A percentile compares a stretch with the other conserved stretches of the same genome.
These are phyloP conservation scores for Struthidea cinerea DNA, from an alignment of 2,113 vertebrate genomes.

Conservation along the genomic window DNA sequence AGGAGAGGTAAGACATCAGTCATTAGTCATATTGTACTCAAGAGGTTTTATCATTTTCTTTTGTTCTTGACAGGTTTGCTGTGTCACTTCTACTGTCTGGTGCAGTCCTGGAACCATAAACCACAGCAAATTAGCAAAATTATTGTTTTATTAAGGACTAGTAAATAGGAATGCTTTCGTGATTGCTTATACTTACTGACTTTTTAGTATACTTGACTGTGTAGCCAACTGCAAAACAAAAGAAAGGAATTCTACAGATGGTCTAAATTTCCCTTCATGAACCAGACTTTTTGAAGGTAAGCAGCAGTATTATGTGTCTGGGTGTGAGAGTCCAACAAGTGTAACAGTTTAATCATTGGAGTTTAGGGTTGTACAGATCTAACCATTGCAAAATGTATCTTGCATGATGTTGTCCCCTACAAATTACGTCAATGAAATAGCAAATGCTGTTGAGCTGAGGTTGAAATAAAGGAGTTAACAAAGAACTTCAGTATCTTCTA, in stretches of 20 bases:
- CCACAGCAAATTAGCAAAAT: neutral
- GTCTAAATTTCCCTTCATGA: neutral
- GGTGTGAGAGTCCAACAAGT: neutral
- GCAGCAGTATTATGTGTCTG: neutral
- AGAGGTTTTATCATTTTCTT: neutral
- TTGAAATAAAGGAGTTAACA: neutral
- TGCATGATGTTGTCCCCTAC: neutral
- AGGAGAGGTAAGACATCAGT: neutral
- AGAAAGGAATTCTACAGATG: neutral
- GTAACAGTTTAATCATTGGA: neutral
- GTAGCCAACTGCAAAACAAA: neutral
- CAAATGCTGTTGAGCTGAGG: neutral
- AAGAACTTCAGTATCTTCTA: neutral
- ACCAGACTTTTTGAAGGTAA: neutral
- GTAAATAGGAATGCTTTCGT: neutral
- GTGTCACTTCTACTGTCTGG: neutral
- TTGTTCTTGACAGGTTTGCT: neutral
- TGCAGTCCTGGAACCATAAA: neutral
- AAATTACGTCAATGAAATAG: neutral
- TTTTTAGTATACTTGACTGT: neutral
- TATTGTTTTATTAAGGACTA: neutral
- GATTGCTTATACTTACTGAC: neutral
- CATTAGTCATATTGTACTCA: neutral
- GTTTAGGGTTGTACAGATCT: neutral
- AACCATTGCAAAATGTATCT: neutral